These are phyloP conservation scores for fruit fly (Drosophila melanogaster) DNA, from an alignment of 1,140 invertebrate genomes.

Conservation along the genomic window Release_6_plus_ISO1_MT NT_033777.3:6244501-6245000, in stretches of 20 bases:
- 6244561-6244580: slow-evolving; percentile 21
- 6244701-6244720: slow-evolving; percentile 74
- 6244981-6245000: slow-evolving; percentile 20
- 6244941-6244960: slow-evolving; percentile 47
- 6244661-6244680: slow-evolving; percentile 68
- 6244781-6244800: neutral
- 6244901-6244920: slow-evolving; percentile 8
- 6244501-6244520: slow-evolving; percentile 60
- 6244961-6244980: slow-evolving; percentile 48
- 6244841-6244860: no score
- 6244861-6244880: neutral
- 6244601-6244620: slow-evolving; percentile 66
- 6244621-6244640: slow-evolving; percentile 74
- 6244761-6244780: slow-evolving; percentile 26
- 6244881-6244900: neutral
- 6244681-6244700: slow-evolving; percentile 63
- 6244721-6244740: slow-evolving; percentile 19
- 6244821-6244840: no score
- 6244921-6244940: slow-evolving; percentile 17
- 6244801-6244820: no score
- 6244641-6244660: slow-evolving; percentile 41
- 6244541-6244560: slow-evolving; percentile 60
- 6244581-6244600: slow-evolving; percentile 39
- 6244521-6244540: slow-evolving; percentile 65
- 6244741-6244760: neutral